A percentile compares a stretch with the other conserved stretches of the same genome.
phyloP scores from a whole-genome alignment of 2,888 invertebrate genomes.

The Lutraria lutraria region DNA sequence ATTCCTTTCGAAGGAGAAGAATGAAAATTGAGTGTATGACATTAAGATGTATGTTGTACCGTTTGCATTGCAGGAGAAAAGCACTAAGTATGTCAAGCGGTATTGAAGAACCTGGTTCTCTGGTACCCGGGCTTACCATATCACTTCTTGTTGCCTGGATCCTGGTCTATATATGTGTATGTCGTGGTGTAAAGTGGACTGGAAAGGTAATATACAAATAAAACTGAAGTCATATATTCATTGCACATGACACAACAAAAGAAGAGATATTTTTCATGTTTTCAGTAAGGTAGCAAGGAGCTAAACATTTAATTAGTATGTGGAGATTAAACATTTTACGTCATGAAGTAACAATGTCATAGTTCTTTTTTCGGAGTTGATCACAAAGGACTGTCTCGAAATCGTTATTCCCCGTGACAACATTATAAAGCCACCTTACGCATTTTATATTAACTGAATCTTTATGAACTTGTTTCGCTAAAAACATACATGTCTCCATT shows the following conservation, averaged over 20 bases:
- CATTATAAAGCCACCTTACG: not conserved
- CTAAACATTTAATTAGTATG: too few species aligned
- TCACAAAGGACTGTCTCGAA: too few species aligned
- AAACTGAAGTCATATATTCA: too few species aligned
- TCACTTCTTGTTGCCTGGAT: slow-evolving; percentile 57
- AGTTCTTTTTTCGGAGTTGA: too few species aligned
- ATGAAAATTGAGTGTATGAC: not conserved
- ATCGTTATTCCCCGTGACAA: not conserved
- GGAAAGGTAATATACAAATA: slow-evolving; percentile 49
- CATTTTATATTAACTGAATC: not conserved
- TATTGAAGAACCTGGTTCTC: slow-evolving; percentile 49
- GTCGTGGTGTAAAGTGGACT: slow-evolving; percentile 59
- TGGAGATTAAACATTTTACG: too few species aligned
- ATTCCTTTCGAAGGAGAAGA: too few species aligned
- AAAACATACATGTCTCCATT: too few species aligned
- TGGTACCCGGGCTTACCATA: slow-evolving; percentile 52
- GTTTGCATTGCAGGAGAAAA: slow-evolving; percentile 80
- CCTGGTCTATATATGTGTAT: slow-evolving; percentile 60
- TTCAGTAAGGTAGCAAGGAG: too few species aligned
- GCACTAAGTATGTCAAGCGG: slow-evolving; percentile 52
- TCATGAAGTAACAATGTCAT: too few species aligned
- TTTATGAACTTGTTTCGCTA: not conserved
- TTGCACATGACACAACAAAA: too few species aligned
- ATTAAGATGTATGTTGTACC: not conserved
- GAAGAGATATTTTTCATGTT: too few species aligned